phyloP scores from a whole-genome alignment of 2,113 vertebrate genomes.

The Chlamydotis undulata region DNA sequence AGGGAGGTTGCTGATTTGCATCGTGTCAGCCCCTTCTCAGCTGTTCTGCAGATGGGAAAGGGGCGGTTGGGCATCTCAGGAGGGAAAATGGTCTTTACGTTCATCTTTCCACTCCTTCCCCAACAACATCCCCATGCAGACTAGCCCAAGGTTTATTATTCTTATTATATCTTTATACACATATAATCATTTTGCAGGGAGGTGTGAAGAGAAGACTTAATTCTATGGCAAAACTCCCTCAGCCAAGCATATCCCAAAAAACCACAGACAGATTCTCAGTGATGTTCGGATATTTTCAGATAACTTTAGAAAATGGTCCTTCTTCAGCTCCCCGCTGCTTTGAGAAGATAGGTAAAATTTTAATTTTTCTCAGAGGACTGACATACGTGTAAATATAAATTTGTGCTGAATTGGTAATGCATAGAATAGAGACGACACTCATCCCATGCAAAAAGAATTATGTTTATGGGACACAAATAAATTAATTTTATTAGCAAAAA shows the following conservation, averaged over 20 bases:
- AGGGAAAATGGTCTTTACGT: neutral
- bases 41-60: neutral
- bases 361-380: neutral
- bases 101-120: neutral
- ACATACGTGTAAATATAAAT: neutral
- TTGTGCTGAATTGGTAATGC: neutral
- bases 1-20: fast-evolving
- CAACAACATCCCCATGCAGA: fast-evolving
- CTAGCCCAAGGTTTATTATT: fast-evolving
- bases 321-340: neutral
- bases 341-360: neutral
- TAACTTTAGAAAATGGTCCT: neutral
- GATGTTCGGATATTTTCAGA: neutral
- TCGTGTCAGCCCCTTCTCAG: neutral
- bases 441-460: neutral
- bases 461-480: neutral
- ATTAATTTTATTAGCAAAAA: neutral
- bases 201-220: neutral
- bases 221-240: neutral
- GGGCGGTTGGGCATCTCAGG: fast-evolving
- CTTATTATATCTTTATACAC: fast-evolving
- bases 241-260: neutral
- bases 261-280: neutral
- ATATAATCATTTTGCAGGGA: neutral
- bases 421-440: neutral